Evolutionary conservation across 2,888 invertebrate species (phyloP).

Genomic region (Mantis religiosa): DNA sequence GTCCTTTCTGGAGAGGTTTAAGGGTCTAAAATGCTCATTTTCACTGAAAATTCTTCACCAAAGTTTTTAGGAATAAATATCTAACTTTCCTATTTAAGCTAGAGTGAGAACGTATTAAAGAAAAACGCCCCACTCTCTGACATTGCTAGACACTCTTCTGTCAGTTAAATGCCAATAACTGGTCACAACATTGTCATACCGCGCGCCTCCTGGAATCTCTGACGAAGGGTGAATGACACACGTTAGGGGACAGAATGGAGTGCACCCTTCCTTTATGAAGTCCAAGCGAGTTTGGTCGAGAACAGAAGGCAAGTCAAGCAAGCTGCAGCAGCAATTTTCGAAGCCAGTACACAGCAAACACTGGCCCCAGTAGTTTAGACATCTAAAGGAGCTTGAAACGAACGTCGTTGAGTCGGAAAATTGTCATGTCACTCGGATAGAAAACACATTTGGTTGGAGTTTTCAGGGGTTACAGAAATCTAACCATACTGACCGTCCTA

Average conservation of each 20-base stretch:
- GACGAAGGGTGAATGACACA: background rate
- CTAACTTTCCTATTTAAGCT: no score
- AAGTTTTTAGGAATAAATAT: no score
- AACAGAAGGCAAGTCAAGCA: background rate
- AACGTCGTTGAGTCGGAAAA: conserved; percentile 16
- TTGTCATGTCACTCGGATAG: conserved; percentile 22
- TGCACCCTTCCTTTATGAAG: background rate
- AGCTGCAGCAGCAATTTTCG: conserved; percentile 13
- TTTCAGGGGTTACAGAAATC: background rate
- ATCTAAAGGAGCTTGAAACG: conserved; percentile 13
- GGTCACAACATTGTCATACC: no score
- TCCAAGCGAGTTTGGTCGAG: background rate
- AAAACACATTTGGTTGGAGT: conserved; percentile 13
- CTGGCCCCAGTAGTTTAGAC: conserved; percentile 7
- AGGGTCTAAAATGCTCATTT: no score
- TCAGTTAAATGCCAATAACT: no score
- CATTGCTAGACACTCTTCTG: no score
- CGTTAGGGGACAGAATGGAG: background rate
- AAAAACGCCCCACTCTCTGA: no score
- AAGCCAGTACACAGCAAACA: conserved; percentile 16
- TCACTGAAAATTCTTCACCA: no score
- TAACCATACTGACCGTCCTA: background rate
- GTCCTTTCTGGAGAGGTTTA: no score
- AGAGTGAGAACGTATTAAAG: no score
- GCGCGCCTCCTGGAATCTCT: background rate